A percentile compares a stretch with the other conserved stretches of the same genome.
Conservation (phyloP, 2,888 invertebrate genomes). For the Orthosia gracilis region DNA sequence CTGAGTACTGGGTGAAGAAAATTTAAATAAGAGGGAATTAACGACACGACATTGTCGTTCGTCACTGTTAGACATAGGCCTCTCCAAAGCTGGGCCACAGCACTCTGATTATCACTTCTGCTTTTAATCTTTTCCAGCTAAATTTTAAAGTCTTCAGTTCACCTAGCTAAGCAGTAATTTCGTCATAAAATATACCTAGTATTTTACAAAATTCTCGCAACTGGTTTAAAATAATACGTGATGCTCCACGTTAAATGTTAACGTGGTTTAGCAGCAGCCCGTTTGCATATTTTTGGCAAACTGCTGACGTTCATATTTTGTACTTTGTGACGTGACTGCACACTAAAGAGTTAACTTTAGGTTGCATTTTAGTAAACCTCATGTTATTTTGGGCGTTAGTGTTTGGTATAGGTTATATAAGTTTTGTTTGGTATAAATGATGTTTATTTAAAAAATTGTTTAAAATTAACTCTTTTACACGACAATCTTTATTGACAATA, state of each 20-base stretch:
- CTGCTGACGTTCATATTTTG: constrained; percentile 38
- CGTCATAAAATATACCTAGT: neutral
- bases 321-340: constrained; percentile 52
- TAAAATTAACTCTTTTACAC: no score
- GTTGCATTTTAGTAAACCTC: constrained; percentile 19
- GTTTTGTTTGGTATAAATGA: neutral
- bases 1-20: no score
- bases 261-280: constrained; percentile 15
- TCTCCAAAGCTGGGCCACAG: no score
- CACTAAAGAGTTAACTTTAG: constrained; percentile 38
- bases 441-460: no score
- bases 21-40: no score
- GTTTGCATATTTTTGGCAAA: constrained; percentile 53
- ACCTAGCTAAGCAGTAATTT: neutral
- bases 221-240: constrained; percentile 28
- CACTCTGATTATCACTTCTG: no score
- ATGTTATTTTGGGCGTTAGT: constrained; percentile 7
- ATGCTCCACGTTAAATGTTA: constrained; percentile 22
- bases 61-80: no score
- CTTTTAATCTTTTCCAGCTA: no score
- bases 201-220: constrained; percentile 25
- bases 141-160: no score
- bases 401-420: neutral
- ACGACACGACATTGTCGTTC: no score
- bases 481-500: no score